Evolutionary conservation across 1,140 invertebrate genomes (phyloP).

Genomic region (Hypsibius dujardini): DNA sequence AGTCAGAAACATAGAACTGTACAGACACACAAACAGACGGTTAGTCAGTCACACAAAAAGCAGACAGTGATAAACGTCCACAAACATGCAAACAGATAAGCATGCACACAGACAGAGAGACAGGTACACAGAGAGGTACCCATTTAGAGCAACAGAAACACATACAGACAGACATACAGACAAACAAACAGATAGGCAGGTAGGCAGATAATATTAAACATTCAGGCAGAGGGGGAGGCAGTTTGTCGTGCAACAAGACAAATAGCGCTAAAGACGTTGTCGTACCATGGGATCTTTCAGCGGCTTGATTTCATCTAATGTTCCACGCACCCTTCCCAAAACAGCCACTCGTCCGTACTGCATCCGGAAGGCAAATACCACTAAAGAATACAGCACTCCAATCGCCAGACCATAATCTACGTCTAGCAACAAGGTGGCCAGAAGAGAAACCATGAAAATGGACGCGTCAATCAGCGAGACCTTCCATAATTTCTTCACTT

Average conservation of each 20-base stretch:
- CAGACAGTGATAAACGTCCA: too few relatives aligned
- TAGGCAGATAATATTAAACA: neutral
- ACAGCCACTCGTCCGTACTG: neutral
- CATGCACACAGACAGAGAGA: too few relatives aligned
- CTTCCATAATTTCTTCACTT: constrained; percentile 52
- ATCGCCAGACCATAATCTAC: constrained; percentile 20
- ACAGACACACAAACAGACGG: too few relatives aligned
- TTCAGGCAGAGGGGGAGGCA: neutral
- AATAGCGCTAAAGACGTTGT: too few relatives aligned
- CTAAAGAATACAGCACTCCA: constrained; percentile 18
- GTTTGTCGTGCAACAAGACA: neutral
- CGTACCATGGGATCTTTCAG: too few relatives aligned
- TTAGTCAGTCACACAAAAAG: too few relatives aligned
- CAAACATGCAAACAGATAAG: too few relatives aligned
- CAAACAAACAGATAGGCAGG: neutral
- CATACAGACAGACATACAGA: neutral
- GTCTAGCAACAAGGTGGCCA: constrained; percentile 2
- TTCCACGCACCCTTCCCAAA: neutral
- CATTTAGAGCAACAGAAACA: neutral
- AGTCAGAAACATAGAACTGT: too few relatives aligned
- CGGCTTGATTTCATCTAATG: neutral
- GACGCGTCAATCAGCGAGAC: constrained; percentile 22
- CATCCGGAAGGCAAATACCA: constrained; percentile 1
- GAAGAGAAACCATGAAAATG: constrained; percentile 16
- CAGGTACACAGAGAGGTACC: too few relatives aligned